Evolutionary conservation across 2,888 invertebrate species (phyloP).

Genomic region (Tetanocera ferruginea): DNA sequence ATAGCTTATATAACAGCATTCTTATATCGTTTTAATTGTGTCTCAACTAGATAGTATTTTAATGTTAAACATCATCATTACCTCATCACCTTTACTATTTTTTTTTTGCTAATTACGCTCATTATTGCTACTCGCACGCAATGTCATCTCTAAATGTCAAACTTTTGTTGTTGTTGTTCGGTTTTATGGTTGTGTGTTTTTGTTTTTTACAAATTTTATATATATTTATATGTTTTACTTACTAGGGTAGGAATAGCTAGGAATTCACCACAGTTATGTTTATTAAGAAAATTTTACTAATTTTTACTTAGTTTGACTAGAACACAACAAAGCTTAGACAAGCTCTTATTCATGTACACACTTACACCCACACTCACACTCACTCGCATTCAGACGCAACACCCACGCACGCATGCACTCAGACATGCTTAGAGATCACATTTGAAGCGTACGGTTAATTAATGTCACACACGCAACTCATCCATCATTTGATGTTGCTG

Average conservation of each 20-base stretch:
- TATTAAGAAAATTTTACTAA: neutral
- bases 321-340: neutral
- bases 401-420: constrained; percentile 5
- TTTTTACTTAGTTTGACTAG: neutral
- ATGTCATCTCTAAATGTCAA: constrained; percentile 46
- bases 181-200: constrained; percentile 1
- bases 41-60: too few species aligned
- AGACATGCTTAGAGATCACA: constrained; percentile 65
- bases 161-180: neutral
- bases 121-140: constrained; percentile 41
- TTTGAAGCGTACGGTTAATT: constrained; percentile 70
- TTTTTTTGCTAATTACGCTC: too few species aligned
- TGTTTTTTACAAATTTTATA: neutral
- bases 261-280: neutral
- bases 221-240: constrained; percentile 9
- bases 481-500: constrained; percentile 77
- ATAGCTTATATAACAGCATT: neutral
- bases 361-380: constrained; percentile 29
- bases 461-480: constrained; percentile 87
- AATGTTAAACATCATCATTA: too few species aligned
- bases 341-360: constrained; percentile 2
- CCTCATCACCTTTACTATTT: too few species aligned
- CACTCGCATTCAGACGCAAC: constrained; percentile 31
- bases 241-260: constrained; percentile 1
- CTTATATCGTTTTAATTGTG: neutral